These are phyloP conservation scores for Arge pagana DNA, from an alignment of 2,888 invertebrate genomes.

Conservation along the genomic window DNA sequence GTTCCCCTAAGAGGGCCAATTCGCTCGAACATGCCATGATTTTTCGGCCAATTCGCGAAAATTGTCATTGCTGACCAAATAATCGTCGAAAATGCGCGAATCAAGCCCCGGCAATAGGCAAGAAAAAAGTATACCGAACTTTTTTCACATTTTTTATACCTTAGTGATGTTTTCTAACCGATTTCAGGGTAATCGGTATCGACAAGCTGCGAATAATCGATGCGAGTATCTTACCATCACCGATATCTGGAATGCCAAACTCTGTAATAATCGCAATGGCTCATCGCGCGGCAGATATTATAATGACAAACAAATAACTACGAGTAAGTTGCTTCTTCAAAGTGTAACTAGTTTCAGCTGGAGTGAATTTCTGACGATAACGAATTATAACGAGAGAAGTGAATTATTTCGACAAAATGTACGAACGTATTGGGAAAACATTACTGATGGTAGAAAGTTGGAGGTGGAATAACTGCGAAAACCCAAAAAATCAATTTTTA, in stretches of 20 bases:
- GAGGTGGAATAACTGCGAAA: too few relatives aligned
- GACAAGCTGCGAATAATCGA: conserved; percentile 75
- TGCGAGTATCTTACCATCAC: conserved; percentile 79
- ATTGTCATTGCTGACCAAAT: too few relatives aligned
- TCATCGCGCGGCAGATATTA: conserved; percentile 67
- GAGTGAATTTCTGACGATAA: not conserved
- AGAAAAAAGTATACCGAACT: not conserved
- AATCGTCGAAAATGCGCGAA: too few relatives aligned
- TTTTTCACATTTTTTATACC: not conserved
- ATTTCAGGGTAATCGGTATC: conserved; percentile 68
- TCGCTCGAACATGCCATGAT: too few relatives aligned
- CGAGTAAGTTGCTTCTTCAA: not conserved
- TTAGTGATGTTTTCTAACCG: conserved; percentile 8
- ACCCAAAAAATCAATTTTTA: too few relatives aligned
- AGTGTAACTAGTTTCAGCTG: not conserved
- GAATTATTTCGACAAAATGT: too few relatives aligned
- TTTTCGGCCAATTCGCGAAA: too few relatives aligned
- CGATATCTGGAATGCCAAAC: conserved; percentile 78
- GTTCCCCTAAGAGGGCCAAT: too few relatives aligned
- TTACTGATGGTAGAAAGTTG: too few relatives aligned
- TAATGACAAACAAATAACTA: conserved; percentile 46
- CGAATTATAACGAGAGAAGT: too few relatives aligned
- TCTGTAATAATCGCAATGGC: conserved; percentile 70
- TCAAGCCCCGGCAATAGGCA: not conserved
- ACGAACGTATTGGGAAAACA: too few relatives aligned